Evolutionary conservation across 2,113 vertebrate genomes (phyloP).

Genomic region (Eublepharis macularius): DNA sequence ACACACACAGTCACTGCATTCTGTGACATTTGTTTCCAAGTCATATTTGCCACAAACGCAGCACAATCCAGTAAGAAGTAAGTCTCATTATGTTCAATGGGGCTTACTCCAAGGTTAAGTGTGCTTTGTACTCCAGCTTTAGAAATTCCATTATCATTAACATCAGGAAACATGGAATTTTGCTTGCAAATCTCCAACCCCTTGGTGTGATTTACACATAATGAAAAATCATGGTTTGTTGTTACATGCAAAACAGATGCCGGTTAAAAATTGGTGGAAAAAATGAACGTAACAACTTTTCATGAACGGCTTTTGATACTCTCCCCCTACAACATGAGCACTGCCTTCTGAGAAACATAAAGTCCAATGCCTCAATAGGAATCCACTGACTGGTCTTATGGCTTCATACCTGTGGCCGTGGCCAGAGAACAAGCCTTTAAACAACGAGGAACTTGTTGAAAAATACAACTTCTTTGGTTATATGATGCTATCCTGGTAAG

Average conservation of each 20-base stretch:
- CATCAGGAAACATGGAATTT: neutral
- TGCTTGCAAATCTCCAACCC: neutral
- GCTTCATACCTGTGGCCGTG: neutral
- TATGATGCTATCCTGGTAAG: neutral
- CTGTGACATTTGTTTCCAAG: too few relatives aligned
- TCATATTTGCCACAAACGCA: too few relatives aligned
- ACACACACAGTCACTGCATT: too few relatives aligned
- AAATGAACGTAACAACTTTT: too few relatives aligned
- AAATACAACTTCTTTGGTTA: neutral
- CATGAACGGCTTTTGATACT: neutral
- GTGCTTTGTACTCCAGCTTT: too few relatives aligned
- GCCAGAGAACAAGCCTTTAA: neutral
- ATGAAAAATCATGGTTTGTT: too few relatives aligned
- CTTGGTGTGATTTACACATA: too few relatives aligned
- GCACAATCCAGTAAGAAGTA: too few relatives aligned
- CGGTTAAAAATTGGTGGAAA: too few relatives aligned
- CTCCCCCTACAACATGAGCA: neutral
- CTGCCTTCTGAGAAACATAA: neutral
- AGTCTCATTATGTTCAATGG: too few relatives aligned
- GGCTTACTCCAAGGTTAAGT: too few relatives aligned
- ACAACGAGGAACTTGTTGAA: neutral
- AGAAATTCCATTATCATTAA: neutral
- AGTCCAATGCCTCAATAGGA: neutral
- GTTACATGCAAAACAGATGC: too few relatives aligned
- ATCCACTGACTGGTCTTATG: neutral